These are phyloP conservation scores for Strigamia crassipes DNA, from an alignment of 2,888 invertebrate species.

Conservation along the genomic window DNA sequence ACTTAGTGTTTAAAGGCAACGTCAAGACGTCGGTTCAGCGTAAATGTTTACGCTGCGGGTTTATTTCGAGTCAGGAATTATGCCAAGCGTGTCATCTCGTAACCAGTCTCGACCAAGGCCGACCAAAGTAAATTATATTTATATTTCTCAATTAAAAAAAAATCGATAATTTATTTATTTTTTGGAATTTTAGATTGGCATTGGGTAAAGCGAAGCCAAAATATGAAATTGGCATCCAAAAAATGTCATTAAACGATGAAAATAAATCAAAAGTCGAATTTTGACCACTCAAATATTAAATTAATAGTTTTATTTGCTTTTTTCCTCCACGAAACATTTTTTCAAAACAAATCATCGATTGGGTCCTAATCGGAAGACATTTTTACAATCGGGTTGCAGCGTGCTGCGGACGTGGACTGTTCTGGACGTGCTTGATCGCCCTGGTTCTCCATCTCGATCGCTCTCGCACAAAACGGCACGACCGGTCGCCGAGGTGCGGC, in stretches of 20 bases:
- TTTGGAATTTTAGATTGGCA: not conserved
- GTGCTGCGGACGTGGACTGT: not conserved
- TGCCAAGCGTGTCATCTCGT: conserved; percentile 96
- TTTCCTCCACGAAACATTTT: no score
- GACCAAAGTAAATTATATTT: conserved; percentile 64
- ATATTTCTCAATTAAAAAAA: not conserved
- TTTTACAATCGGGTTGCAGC: not conserved
- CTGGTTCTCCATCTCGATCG: not conserved
- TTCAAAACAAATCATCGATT: no score
- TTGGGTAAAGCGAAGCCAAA: conserved; percentile 9
- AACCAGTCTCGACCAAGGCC: conserved; percentile 79
- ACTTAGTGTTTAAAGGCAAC: conserved; percentile 78
- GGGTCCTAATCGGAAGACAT: not conserved
- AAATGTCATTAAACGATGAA: not conserved
- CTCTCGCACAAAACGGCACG: not conserved
- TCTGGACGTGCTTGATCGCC: not conserved
- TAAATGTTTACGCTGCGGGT: conserved; percentile 83
- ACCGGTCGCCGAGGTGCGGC: not conserved
- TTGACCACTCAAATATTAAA: not conserved
- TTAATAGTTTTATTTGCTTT: no score
- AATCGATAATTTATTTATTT: not conserved
- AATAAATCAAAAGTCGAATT: not conserved
- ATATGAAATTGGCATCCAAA: not conserved
- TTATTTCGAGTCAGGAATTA: conserved; percentile 80
- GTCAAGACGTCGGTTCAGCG: conserved; percentile 80